Evolutionary conservation across 2,797 vertebrate species (phyloP).

Genomic region (Danio kyathit): DNA sequence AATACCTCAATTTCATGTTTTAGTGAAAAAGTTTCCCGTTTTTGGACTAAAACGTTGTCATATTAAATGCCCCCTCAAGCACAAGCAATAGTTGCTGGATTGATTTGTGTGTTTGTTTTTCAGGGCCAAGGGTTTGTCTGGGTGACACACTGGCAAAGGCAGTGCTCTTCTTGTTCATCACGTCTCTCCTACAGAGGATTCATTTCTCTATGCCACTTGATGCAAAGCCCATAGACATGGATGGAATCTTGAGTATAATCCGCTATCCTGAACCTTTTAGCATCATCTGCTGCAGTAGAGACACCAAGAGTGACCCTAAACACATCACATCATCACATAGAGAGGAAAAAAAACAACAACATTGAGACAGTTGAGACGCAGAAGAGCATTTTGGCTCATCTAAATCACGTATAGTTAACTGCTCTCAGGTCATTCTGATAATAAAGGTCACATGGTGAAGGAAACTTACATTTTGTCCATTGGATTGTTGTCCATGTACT

Average conservation of each 20-base stretch:
- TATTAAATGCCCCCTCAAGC: too few species aligned
- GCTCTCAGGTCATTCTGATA: too few species aligned
- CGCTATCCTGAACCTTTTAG: constrained; percentile 40
- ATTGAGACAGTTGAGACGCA: background rate
- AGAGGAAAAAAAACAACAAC: background rate
- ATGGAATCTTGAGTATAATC: constrained; percentile 36
- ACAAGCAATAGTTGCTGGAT: background rate
- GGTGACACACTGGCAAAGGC: constrained; percentile 48
- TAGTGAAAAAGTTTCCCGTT: too few species aligned
- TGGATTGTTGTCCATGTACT: too few species aligned
- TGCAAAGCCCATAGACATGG: background rate
- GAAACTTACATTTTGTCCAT: too few species aligned
- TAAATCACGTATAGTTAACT: background rate
- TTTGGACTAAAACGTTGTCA: too few species aligned
- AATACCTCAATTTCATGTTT: too few species aligned
- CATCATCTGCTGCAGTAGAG: constrained; percentile 40
- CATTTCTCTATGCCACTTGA: too few species aligned
- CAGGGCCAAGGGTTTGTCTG: constrained; percentile 58
- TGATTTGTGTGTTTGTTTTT: constrained; percentile 1
- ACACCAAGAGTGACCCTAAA: background rate
- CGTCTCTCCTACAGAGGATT: too few species aligned
- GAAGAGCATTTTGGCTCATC: background rate
- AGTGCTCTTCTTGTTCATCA: too few species aligned
- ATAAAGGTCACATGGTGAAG: too few species aligned
- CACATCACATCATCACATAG: background rate